phyloP scores from a whole-genome alignment of 2,888 invertebrate species.

The Venusia cambrica region DNA sequence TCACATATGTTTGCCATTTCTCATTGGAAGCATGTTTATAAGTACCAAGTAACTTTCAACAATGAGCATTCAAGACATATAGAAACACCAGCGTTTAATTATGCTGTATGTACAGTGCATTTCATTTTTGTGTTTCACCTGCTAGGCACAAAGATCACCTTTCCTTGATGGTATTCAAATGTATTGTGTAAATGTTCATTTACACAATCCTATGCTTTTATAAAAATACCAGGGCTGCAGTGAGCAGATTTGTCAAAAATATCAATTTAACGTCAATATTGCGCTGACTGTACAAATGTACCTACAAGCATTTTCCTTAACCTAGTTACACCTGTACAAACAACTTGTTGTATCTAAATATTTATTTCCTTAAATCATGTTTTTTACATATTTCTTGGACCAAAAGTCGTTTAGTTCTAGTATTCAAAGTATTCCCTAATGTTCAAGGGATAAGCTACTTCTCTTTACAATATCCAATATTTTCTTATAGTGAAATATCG shows the following conservation, averaged over 20 bases:
- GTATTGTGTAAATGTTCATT: constrained; percentile 20
- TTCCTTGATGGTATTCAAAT: constrained; percentile 27
- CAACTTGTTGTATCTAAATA: constrained; percentile 20
- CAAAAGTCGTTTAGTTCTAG: constrained; percentile 14
- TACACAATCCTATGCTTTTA: constrained; percentile 24
- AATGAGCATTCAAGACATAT: constrained; percentile 48
- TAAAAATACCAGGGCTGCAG: constrained; percentile 31
- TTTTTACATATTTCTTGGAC: constrained; percentile 21
- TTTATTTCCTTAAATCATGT: constrained; percentile 8
- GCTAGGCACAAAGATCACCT: constrained; percentile 45
- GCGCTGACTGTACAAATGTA: constrained; percentile 17
- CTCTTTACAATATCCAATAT: constrained; percentile 11
- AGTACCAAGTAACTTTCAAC: constrained; percentile 37
- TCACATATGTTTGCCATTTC: constrained; percentile 19
- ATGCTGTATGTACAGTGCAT: constrained; percentile 31
- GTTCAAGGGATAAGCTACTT: constrained; percentile 9
- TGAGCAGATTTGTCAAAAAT: constrained; percentile 27
- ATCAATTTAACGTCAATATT: constrained; percentile 20
- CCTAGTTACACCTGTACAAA: constrained; percentile 27
- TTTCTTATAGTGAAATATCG: not conserved
- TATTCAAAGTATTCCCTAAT: constrained; percentile 7
- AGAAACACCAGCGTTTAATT: constrained; percentile 43
- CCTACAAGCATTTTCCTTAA: constrained; percentile 23
- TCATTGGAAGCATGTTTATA: constrained; percentile 31
- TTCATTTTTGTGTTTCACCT: constrained; percentile 23